Conservation (phyloP, 1,140 invertebrate species). For the Bicyclus anynana region DNA sequence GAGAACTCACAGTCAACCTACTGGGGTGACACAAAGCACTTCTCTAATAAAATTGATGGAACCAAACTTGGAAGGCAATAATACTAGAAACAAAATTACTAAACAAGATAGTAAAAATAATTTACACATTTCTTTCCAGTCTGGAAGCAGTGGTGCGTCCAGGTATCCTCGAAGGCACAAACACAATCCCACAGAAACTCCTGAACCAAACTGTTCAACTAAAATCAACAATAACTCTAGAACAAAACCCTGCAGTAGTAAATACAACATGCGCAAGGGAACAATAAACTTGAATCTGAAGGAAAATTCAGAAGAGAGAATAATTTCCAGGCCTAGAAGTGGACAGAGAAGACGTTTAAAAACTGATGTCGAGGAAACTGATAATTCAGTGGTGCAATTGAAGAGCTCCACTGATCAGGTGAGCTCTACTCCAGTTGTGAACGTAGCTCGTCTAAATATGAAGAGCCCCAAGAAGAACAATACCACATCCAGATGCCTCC, state of each 20-base stretch:
- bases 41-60: slow-evolving; percentile 57
- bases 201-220: slow-evolving; percentile 7
- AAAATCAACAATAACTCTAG: slow-evolving; percentile 14
- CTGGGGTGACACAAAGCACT: slow-evolving; percentile 45
- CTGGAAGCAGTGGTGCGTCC: slow-evolving; percentile 45
- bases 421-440: slow-evolving; percentile 47
- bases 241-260: slow-evolving; percentile 18
- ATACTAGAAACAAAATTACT: slow-evolving; percentile 24
- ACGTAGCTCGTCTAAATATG: slow-evolving; percentile 38
- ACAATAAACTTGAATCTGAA: slow-evolving; percentile 41
- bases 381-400: slow-evolving; percentile 39
- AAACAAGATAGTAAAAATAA: slow-evolving; percentile 25
- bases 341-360: slow-evolving; percentile 40
- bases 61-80: slow-evolving; percentile 25
- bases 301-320: slow-evolving; percentile 45
- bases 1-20: slow-evolving; percentile 37
- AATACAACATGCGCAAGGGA: slow-evolving; percentile 28
- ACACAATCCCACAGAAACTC: slow-evolving; percentile 25
- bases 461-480: slow-evolving; percentile 23
- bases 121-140: slow-evolving; percentile 49
- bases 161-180: slow-evolving; percentile 55
- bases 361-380: slow-evolving; percentile 31
- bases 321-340: slow-evolving; percentile 53
- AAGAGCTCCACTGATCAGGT: slow-evolving; percentile 47
- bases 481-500: slow-evolving; percentile 13